phyloP scores from a whole-genome alignment of 1,140 invertebrate species.

The Drosophila obscura region DNA sequence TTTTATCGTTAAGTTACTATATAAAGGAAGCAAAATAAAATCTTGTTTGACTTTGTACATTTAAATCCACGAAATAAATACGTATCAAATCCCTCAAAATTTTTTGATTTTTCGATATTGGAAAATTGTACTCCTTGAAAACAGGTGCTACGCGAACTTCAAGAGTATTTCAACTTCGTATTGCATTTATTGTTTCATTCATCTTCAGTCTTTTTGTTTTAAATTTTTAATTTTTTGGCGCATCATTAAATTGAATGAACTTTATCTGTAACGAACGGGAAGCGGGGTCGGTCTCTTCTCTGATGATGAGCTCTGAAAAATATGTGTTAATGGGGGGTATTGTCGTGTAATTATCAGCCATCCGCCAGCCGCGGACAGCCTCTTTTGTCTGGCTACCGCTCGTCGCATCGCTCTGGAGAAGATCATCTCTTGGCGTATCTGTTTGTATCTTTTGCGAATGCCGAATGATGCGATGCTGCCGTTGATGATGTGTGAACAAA shows the following conservation, averaged over 20 bases:
- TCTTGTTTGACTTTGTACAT: no score
- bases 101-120: no score
- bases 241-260: conserved; percentile 79
- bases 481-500: conserved; percentile 75
- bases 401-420: neutral
- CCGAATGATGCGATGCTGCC: no score
- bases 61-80: no score
- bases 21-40: no score
- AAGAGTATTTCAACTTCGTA: no score
- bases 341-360: conserved; percentile 78
- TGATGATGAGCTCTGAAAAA: conserved; percentile 68
- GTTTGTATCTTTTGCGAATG: conserved; percentile 14
- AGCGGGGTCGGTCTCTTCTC: conserved; percentile 19
- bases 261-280: conserved; percentile 69
- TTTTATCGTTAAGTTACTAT: no score
- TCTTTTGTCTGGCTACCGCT: conserved; percentile 41
- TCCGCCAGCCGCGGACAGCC: conserved; percentile 9
- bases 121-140: no score
- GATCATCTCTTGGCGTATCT: conserved; percentile 22
- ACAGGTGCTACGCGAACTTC: neutral
- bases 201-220: conserved; percentile 19
- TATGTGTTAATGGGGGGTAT: conserved; percentile 82
- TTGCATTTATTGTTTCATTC: no score
- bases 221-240: conserved; percentile 57
- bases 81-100: no score